Conservation (phyloP, 2,888 invertebrate species). For the Plebejus argus region DNA sequence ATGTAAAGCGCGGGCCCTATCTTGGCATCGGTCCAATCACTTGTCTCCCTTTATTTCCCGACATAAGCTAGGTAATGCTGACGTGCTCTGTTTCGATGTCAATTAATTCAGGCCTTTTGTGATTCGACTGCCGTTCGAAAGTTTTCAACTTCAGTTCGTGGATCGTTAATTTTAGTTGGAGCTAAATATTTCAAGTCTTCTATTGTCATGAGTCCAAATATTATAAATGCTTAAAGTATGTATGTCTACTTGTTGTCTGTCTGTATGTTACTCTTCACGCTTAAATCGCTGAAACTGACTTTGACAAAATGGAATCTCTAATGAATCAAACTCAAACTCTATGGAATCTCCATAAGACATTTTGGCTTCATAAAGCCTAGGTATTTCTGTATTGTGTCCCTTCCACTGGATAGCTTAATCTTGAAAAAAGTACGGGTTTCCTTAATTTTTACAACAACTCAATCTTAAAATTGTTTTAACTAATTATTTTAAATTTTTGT, state of each 20-base stretch:
- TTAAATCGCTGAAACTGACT: too few species aligned
- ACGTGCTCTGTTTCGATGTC: slow-evolving; percentile 36
- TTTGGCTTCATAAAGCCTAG: too few species aligned
- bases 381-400: too few species aligned
- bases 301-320: too few species aligned
- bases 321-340: too few species aligned
- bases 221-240: too few species aligned
- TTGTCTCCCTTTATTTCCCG: slow-evolving; percentile 69
- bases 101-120: slow-evolving; percentile 33
- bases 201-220: not conserved
- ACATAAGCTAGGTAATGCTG: slow-evolving; percentile 46
- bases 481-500: slow-evolving; percentile 11
- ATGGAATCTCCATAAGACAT: too few species aligned
- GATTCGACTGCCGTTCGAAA: not conserved
- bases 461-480: not conserved
- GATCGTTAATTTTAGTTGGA: not conserved
- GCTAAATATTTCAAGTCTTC: not conserved
- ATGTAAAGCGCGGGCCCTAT: slow-evolving; percentile 75
- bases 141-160: not conserved
- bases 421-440: too few species aligned
- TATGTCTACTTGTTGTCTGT: too few species aligned
- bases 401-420: too few species aligned
- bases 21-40: slow-evolving; percentile 78
- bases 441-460: too few species aligned
- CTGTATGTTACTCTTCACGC: too few species aligned